Conservation (phyloP, 2,888 invertebrate species). For the Drosophila buzzatii region DNA sequence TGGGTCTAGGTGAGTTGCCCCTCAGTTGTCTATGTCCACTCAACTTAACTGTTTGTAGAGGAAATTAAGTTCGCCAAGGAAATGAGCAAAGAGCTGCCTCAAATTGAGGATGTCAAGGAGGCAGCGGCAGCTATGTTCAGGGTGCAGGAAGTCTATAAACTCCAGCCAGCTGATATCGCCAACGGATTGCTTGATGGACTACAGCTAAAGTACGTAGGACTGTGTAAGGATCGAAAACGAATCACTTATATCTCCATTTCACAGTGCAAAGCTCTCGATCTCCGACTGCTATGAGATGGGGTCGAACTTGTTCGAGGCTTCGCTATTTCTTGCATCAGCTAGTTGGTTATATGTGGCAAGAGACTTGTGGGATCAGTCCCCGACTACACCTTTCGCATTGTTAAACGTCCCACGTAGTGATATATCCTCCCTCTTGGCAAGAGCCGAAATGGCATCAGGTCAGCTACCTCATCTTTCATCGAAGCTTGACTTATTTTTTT, state of each 20-base stretch:
- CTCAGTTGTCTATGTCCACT: not conserved
- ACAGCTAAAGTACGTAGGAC: constrained; percentile 32
- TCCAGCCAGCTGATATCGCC: constrained; percentile 26
- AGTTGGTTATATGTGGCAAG: constrained; percentile 29
- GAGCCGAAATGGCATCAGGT: constrained; percentile 26
- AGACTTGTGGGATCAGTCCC: not conserved
- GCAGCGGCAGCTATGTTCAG: constrained; percentile 31
- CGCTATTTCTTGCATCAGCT: not conserved
- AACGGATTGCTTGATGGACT: constrained; percentile 49
- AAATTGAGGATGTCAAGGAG: constrained; percentile 7
- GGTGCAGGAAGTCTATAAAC: constrained; percentile 31
- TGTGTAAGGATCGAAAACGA: not conserved
- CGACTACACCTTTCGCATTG: not conserved
- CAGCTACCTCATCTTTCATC: not conserved
- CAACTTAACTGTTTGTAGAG: constrained; percentile 19
- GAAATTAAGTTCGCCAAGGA: constrained; percentile 32
- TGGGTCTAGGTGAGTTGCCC: constrained; percentile 37
- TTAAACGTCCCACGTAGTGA: constrained; percentile 10
- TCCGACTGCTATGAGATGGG: constrained; percentile 54
- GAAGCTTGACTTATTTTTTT: not conserved
- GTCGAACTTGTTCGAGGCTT: constrained; percentile 14
- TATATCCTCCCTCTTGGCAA: constrained; percentile 30
- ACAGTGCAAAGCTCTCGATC: constrained; percentile 34
- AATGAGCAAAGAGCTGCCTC: constrained; percentile 13
- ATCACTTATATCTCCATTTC: no score